These are phyloP conservation scores for Sternarchorhynchus goeldii DNA, from an alignment of 2,797 vertebrate species.

Conservation along the genomic window DNA sequence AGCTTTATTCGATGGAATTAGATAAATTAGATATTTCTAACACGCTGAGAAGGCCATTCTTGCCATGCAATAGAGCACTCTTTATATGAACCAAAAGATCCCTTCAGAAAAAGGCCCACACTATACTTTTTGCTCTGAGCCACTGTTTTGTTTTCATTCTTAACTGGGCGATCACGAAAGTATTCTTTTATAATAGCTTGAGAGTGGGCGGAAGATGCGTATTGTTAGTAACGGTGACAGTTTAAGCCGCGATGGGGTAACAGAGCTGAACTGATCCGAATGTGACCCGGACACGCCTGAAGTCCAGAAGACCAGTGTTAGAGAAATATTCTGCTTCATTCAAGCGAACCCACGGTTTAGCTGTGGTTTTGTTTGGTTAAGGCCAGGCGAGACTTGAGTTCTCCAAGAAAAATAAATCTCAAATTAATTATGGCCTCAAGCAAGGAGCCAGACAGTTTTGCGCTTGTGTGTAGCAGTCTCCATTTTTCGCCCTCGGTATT, in stretches of 20 bases:
- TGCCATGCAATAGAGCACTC: not conserved
- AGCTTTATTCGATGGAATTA: too few species aligned
- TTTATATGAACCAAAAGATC: not conserved
- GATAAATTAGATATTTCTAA: too few species aligned
- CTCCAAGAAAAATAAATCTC: slow-evolving; percentile 99
- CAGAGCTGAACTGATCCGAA: slow-evolving; percentile 69
- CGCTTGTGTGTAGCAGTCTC: slow-evolving; percentile 85
- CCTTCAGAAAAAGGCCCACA: not conserved
- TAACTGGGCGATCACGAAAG: not conserved
- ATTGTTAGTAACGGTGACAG: slow-evolving; percentile 17
- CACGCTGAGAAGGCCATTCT: not conserved
- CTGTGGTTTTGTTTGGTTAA: slow-evolving; percentile 97
- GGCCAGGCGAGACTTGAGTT: slow-evolving; percentile 93
- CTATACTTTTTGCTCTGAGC: not conserved
- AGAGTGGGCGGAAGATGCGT: not conserved
- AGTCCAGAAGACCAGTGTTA: slow-evolving; percentile 78
- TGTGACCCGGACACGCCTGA: slow-evolving; percentile 87
- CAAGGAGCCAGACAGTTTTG: slow-evolving; percentile 90
- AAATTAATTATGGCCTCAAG: slow-evolving; percentile 99
- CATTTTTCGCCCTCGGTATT: slow-evolving; percentile 73
- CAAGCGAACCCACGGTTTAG: slow-evolving; percentile 88
- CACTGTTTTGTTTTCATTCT: not conserved
- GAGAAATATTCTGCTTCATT: slow-evolving; percentile 88
- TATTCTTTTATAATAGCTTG: too few species aligned
- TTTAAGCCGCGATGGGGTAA: slow-evolving; percentile 30